phyloP scores from a whole-genome alignment of 2,113 vertebrate genomes.

The Melanerpes formicivorus region DNA sequence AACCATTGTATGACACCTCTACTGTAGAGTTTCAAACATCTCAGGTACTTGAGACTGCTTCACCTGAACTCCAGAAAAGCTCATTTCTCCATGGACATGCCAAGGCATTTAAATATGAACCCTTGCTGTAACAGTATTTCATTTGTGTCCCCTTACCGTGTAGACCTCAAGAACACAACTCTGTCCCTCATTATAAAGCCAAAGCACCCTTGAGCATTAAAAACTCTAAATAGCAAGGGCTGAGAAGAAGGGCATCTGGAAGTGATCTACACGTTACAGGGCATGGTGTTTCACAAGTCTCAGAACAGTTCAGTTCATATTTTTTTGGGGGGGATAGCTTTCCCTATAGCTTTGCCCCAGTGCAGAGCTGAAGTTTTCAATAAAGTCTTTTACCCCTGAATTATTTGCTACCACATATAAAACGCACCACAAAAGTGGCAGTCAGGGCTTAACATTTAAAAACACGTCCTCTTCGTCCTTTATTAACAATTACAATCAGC shows the following conservation, averaged over 20 bases:
- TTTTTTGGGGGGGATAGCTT: conserved; percentile 58
- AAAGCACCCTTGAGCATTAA: conserved; percentile 47
- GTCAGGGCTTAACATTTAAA: conserved; percentile 42
- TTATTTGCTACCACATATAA: conserved; percentile 64
- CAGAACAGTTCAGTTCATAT: conserved; percentile 57
- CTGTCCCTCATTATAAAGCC: conserved; percentile 22
- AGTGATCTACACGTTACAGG: conserved; percentile 58
- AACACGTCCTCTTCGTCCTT: conserved; percentile 70
- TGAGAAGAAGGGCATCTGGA: conserved; percentile 58
- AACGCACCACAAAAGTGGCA: conserved; percentile 60
- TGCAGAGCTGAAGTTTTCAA: conserved; percentile 65
- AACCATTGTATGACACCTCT: conserved; percentile 59
- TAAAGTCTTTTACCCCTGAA: conserved; percentile 60
- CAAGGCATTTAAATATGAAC: conserved; percentile 71
- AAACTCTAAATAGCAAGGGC: conserved; percentile 49
- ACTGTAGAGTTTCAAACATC: conserved; percentile 64
- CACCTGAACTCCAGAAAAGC: conserved; percentile 66
- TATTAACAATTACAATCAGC: conserved; percentile 66
- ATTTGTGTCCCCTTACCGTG: not conserved
- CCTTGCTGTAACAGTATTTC: not conserved
- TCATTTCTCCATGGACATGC: conserved; percentile 59
- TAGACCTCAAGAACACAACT: conserved; percentile 35
- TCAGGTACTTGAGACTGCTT: conserved; percentile 69
- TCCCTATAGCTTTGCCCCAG: conserved; percentile 64
- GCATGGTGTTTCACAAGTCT: conserved; percentile 64